Evolutionary conservation across 2,888 invertebrate species (phyloP).

Genomic region (Lasius platythorax): DNA sequence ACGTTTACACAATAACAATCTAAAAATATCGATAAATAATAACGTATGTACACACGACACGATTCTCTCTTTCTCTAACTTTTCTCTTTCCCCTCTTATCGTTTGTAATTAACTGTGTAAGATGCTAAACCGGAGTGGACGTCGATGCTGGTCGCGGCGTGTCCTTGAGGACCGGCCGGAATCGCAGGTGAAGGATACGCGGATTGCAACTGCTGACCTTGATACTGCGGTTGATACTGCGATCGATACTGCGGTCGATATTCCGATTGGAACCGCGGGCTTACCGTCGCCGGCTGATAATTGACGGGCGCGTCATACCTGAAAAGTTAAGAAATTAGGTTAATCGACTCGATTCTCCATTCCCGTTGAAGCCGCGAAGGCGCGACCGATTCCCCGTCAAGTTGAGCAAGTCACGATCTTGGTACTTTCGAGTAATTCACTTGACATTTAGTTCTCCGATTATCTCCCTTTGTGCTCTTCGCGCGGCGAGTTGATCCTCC

Average conservation of each 20-base stretch:
- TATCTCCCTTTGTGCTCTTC: slow-evolving; percentile 48
- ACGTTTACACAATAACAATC: neutral
- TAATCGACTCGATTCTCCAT: slow-evolving; percentile 52
- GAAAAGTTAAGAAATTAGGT: slow-evolving; percentile 49
- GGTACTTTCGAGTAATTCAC: slow-evolving; percentile 77
- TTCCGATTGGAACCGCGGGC: slow-evolving; percentile 72
- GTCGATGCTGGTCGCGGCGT: slow-evolving; percentile 92
- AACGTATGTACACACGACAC: slow-evolving; percentile 60
- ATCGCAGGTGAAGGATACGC: slow-evolving; percentile 63
- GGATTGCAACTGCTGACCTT: slow-evolving; percentile 80
- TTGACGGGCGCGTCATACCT: slow-evolving; percentile 64
- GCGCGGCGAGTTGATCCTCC: slow-evolving; percentile 18
- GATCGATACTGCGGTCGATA: slow-evolving; percentile 83
- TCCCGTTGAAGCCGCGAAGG: slow-evolving; percentile 19
- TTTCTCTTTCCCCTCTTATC: slow-evolving; percentile 79
- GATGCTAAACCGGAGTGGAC: slow-evolving; percentile 89
- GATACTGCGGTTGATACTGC: slow-evolving; percentile 83
- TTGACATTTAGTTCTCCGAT: slow-evolving; percentile 80
- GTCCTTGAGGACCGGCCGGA: slow-evolving; percentile 85
- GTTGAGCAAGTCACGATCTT: slow-evolving; percentile 70
- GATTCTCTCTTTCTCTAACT: slow-evolving; percentile 30
- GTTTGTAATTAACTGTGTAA: slow-evolving; percentile 92
- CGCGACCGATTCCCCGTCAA: slow-evolving; percentile 47
- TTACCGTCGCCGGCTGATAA: slow-evolving; percentile 52
- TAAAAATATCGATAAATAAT: slow-evolving; percentile 45